Base-by-base conservation (phyloP, 2,113 vertebrate species). In the Hipposideros armiger region DNA sequence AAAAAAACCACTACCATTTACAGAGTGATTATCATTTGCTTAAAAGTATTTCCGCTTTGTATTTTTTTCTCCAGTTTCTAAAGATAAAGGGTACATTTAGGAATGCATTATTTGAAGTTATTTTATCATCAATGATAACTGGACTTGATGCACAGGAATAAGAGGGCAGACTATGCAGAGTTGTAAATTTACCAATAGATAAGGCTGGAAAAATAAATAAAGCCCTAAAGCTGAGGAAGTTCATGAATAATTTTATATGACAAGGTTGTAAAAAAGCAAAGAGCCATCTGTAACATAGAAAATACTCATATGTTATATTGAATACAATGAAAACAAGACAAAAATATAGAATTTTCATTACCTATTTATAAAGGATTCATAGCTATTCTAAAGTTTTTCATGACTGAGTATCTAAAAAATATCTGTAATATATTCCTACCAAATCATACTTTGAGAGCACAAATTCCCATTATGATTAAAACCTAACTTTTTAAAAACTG, bases 381-480 rank as follows among this genome's bases (percentile, higher is more conserved):
- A 64, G 14, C 13, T 72, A 10, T 77, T 94, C 11, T 64, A 56
- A 93, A 36, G 16, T 40, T 87, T 85, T 64, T 91, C 15, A 86
- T 72, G 14, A 90, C 17, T 80, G 19, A 93, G 80, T 24, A 95
- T 67, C 4, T 81, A 66, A 89, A 95, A 89, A 42, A 52, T 90
- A 91, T 66, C 20, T 86, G 15, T 40, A 87, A 70, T 62, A 86
- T 9, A 81, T 64, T 88, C 24, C 47, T 70, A 30, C 78, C 17
- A 92, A 95, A 70, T 47, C 30, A 97, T 67, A 81, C 13, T 52
- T 62, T 81, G 32, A 91, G 2, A 90, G 14, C 30, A 85, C 60
- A 80, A 74, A 93, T 81, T 87, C 13, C 19, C 50, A 96, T 40
- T 72, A 76, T 56, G 58, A 89, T 80, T 74, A 89, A 96, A 95